Percentiles rank a stretch among this genome's conserved stretches.
Evolutionary conservation across 2,113 vertebrate species (phyloP).

Genomic region (Clarias gariepinus): DNA sequence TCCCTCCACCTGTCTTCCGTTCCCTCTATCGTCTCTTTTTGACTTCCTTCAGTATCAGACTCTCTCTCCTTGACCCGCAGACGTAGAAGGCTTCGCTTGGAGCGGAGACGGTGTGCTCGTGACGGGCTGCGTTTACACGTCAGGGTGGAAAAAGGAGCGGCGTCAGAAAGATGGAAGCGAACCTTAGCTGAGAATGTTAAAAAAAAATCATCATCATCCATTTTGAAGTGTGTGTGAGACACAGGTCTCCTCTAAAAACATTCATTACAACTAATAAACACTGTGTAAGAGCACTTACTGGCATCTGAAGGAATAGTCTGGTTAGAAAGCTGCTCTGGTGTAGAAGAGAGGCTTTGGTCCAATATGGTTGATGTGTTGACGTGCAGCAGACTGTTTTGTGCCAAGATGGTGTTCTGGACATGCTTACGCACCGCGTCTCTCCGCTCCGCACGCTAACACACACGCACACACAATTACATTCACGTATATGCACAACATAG

Average conservation of each 20-base stretch:
- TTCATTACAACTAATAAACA: neutral
- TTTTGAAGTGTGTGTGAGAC: neutral
- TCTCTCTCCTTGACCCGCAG: slow-evolving; percentile 55
- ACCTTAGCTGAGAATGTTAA: slow-evolving; percentile 42
- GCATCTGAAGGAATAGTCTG: neutral
- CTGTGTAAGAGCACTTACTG: slow-evolving; percentile 3
- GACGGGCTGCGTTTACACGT: slow-evolving; percentile 51
- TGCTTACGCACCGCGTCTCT: slow-evolving; percentile 56
- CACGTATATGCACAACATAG: neutral
- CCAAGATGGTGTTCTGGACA: slow-evolving; percentile 57
- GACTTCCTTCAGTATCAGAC: slow-evolving; percentile 46
- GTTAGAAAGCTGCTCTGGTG: neutral
- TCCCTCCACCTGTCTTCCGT: neutral
- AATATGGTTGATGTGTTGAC: neutral
- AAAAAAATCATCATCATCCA: neutral
- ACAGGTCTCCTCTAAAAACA: neutral
- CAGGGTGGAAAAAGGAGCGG: neutral
- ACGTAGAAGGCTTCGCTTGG: slow-evolving; percentile 68
- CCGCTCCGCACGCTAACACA: slow-evolving; percentile 66
- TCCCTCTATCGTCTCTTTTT: slow-evolving; percentile 22
- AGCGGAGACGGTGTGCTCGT: slow-evolving; percentile 65
- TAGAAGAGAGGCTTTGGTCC: neutral
- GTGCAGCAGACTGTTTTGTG: slow-evolving; percentile 51
- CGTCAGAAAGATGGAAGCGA: slow-evolving; percentile 50
- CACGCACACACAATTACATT: neutral